Base-by-base conservation (phyloP, 64 coral and sea anemone genomes). In the Pachyseris speciosa region DNA sequence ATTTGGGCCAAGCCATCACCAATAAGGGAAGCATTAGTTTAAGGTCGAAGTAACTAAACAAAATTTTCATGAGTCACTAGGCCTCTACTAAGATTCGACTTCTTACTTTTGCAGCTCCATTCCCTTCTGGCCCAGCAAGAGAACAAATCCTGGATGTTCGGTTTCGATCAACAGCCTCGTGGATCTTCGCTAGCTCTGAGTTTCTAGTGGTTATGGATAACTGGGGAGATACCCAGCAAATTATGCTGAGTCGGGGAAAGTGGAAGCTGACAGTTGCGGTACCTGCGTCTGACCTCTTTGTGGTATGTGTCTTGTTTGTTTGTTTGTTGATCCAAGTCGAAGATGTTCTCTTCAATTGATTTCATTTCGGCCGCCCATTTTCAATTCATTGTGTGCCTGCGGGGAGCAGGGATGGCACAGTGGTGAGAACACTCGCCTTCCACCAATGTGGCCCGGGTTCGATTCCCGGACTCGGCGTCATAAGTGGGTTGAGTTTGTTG, bases 201-300 rank as follows among this genome's bases (percentile, higher is more conserved):
- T 95, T 95, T 43, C 80, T 95, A 19, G 77, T 92, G 16, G 94
- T 91, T 10, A 72, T 61, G 22, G 48, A 90, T 63, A 93, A 69
- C 17, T 73, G 81, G 43, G 80, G 94, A 30, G 91, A 91, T 30
- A 40, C 90, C 6, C 47, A 40, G 1, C 90, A 95, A 19, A 64
- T 99, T 26, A 73, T 95, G 58, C 70, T 99, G n/a, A 95, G 90
- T 66, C 89, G 74, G 24, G 94, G 97, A 33, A 90, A 99, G 50
- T 99, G 97, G 97, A 95, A 89, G 41, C 36, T 99, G 17, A 72
- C 91, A 45, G 64, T 99, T 20, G 91, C 52, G n/a, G 89, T 80
- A 17, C 72, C 89, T 87, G 74, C 95, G 29, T 93, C 97, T 26
- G 65, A 81, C 7, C 69, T 99, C 13, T 60, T 93, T 5, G 68